phyloP scores from a whole-genome alignment of 23 tunicate genomes.

The Phallusia fumigata region DNA sequence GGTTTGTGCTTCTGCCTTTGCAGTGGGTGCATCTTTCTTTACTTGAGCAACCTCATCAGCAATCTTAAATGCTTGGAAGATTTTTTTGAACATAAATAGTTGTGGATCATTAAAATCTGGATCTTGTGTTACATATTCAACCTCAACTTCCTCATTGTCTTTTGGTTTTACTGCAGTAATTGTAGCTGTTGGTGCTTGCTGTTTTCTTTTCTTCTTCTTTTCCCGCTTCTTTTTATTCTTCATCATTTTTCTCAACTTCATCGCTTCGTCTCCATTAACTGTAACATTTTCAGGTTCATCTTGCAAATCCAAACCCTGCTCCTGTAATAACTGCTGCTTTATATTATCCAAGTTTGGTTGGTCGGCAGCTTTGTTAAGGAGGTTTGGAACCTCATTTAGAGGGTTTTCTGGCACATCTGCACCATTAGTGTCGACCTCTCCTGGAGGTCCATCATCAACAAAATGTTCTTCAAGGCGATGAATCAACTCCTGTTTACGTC shows the following conservation, averaged over 20 bases:
- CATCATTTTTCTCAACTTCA: neutral
- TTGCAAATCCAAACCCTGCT: neutral
- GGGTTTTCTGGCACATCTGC: no score
- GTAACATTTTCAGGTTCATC: no score
- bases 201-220: conserved; percentile 53
- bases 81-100: conserved; percentile 73
- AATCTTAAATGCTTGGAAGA: conserved; percentile 93
- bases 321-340: neutral
- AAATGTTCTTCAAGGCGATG: neutral
- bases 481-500: conserved; percentile 7
- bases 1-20: neutral
- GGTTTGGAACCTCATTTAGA: neutral
- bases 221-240: conserved; percentile 71
- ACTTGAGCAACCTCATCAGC: conserved; percentile 73
- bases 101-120: conserved; percentile 90
- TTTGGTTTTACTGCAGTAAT: neutral
- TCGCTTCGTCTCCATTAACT: conserved; percentile 1
- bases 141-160: conserved; percentile 24
- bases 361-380: neutral
- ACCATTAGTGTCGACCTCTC: neutral
- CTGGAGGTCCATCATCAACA: neutral
- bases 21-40: conserved; percentile 17
- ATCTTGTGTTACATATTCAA: conserved; percentile 82
- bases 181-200: conserved; percentile 10
- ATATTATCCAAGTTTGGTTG: neutral